A percentile compares a stretch with the other conserved stretches of the same genome.
phyloP scores from a whole-genome alignment of 2,113 vertebrate species.

The Malaclemys terrapin region DNA sequence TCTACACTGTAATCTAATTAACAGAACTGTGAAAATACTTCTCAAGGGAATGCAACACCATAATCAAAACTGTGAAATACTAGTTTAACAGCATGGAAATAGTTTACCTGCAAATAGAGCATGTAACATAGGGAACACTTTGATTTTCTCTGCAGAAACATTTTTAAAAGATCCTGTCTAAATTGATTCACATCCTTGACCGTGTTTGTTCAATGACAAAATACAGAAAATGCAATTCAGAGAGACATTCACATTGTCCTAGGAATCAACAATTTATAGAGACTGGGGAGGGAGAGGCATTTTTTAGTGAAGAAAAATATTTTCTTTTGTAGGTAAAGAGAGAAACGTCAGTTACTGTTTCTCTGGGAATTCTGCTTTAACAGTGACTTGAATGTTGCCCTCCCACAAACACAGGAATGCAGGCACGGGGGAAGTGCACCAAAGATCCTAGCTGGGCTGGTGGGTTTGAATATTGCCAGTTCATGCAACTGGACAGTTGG shows the following conservation, averaged over 20 bases:
- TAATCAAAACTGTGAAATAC: conserved; percentile 8
- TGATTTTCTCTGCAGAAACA: background rate
- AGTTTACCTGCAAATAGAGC: background rate
- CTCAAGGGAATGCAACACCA: background rate
- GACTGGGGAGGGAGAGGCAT: background rate
- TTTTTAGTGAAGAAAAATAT: background rate
- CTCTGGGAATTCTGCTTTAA: background rate
- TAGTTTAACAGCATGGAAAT: background rate
- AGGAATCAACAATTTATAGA: background rate
- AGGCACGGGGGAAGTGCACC: background rate
- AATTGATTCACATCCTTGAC: background rate
- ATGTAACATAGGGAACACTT: background rate
- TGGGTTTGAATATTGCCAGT: background rate
- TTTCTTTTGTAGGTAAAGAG: background rate
- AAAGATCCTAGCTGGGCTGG: background rate
- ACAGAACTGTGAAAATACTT: conserved; percentile 17
- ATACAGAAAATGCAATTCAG: background rate
- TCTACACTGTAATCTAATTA: background rate
- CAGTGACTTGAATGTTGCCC: background rate
- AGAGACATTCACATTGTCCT: background rate
- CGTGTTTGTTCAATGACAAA: background rate
- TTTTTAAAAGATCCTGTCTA: background rate
- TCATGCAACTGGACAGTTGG: background rate
- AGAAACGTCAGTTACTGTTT: background rate
- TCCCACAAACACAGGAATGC: background rate